These are phyloP conservation scores for Xiphias gladius DNA, from an alignment of 2,113 vertebrate species.

Conservation along the genomic window DNA sequence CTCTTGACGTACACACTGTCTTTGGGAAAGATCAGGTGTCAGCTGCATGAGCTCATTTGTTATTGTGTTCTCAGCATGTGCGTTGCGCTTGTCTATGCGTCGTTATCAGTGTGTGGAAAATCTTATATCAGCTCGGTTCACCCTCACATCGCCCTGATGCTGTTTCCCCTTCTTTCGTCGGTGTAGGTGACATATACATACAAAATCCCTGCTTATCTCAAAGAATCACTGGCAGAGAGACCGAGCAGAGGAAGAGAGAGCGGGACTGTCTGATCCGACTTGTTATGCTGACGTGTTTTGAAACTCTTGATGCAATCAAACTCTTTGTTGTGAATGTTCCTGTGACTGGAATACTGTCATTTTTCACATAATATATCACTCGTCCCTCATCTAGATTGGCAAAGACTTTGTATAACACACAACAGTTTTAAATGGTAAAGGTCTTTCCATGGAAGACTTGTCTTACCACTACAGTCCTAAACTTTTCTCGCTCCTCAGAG, in stretches of 20 bases:
- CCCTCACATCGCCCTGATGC: constrained; percentile 9
- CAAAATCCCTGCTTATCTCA: constrained; percentile 36
- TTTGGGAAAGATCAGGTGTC: constrained; percentile 47
- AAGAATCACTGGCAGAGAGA: not conserved
- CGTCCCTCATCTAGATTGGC: not conserved
- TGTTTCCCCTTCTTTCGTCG: constrained; percentile 28
- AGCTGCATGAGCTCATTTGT: constrained; percentile 73
- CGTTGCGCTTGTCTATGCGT: constrained; percentile 2
- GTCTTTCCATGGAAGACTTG: not conserved
- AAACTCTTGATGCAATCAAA: constrained; percentile 15
- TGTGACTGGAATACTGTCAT: constrained; percentile 20
- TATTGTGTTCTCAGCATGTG: constrained; percentile 63
- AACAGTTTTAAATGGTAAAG: not conserved
- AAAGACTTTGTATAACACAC: constrained; percentile 7
- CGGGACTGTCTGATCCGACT: not conserved
- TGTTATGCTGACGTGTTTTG: not conserved
- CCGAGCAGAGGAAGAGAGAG: constrained; percentile 6
- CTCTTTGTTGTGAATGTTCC: constrained; percentile 15
- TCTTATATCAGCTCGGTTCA: constrained; percentile 37
- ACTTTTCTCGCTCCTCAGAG: not conserved
- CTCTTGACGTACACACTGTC: constrained; percentile 5
- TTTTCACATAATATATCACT: constrained; percentile 9
- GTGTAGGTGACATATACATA: constrained; percentile 50
- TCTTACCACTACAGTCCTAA: not conserved
- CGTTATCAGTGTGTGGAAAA: constrained; percentile 61